Conservation (phyloP, 2,888 invertebrate genomes). For the Zonitis immaculata region DNA sequence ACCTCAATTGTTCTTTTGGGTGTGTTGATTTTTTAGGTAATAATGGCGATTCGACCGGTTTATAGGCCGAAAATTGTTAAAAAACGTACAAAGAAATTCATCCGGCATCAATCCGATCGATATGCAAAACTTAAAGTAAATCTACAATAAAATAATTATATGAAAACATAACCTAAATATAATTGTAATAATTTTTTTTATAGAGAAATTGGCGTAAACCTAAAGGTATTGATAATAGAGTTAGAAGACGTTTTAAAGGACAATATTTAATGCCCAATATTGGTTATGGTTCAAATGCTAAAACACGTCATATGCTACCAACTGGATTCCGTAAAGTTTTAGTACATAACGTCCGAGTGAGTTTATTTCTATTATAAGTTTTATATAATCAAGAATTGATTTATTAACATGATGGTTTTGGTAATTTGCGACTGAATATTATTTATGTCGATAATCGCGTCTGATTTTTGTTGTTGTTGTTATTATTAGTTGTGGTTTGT, state of each 20-base stretch:
- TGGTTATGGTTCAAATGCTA: constrained; percentile 95
- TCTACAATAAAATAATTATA: constrained; percentile 12
- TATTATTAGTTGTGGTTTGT: neutral
- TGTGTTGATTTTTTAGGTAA: constrained; percentile 42
- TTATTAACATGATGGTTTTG: constrained; percentile 40
- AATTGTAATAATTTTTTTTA: constrained; percentile 29
- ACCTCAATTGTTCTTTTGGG: neutral
- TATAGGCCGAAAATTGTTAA: constrained; percentile 89
- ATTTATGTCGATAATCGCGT: no score
- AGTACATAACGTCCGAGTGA: constrained; percentile 79
- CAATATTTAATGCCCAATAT: constrained; percentile 99
- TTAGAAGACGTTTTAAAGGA: constrained; percentile 98
- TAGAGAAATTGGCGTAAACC: constrained; percentile 99
- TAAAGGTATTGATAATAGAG: constrained; percentile 99
- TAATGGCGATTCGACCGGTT: constrained; percentile 86
- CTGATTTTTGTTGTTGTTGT: neutral
- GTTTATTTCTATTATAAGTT: no score
- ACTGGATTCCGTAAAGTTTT: constrained; percentile 97
- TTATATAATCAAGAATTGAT: no score
- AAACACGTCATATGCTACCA: constrained; percentile 94
- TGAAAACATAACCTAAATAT: constrained; percentile 12
- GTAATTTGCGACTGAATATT: constrained; percentile 51
- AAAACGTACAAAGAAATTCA: constrained; percentile 97
- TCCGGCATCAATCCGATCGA: constrained; percentile 97
- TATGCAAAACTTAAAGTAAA: constrained; percentile 90